Evolutionary conservation across 2,888 invertebrate species (phyloP), one percentile per base, ranked within the genome.

Genomic region (Limnephilus auricula): DNA sequence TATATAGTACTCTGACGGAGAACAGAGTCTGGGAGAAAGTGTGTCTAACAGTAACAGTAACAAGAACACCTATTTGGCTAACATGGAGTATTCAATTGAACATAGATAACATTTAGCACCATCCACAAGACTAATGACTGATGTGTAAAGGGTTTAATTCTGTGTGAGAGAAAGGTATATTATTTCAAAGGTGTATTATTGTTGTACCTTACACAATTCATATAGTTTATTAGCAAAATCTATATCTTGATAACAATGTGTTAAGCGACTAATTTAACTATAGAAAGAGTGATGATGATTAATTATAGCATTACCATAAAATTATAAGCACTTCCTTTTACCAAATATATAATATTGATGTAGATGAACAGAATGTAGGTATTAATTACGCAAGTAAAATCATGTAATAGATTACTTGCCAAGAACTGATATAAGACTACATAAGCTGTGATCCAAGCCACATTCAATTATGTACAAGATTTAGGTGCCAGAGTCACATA

Each of bases 361-460:
- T 88, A 91, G 83, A 90, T 91, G 87, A 92, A 89, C 86, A 83
- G 84, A 92, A 80, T 85, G 92, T 83, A 92, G 88, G 92, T 92
- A 92, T 92, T 92, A 92, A 92, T 92, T 91, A 92, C 92, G 93
- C 92, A 91, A 92, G 86, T 79, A 89, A 91, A 91, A 90, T 92
- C 84, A 90, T 91, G 91, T 92, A 92, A 93, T 92, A 93, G 92
- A 91, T 92, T 92, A 92, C 90, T 92, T 91, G 92, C 91, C 91
- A 92, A 92, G 91, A 92, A 88, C 90, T 90, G 86, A 92, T 93
- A 50, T 50, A 50, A 50, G 50, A 93, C 93, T 93, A 93, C 93
- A 91, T 91, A 93, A 93, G 93, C 93, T 93, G 93, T 93, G 93
- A 93, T 93, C 93, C 92, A 93, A 93, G 93, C 93, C 93, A 92